A percentile compares a stretch with the other conserved stretches of the same genome.
Conservation (phyloP, 2,888 invertebrate genomes). For the Pyrgus malvae region DNA sequence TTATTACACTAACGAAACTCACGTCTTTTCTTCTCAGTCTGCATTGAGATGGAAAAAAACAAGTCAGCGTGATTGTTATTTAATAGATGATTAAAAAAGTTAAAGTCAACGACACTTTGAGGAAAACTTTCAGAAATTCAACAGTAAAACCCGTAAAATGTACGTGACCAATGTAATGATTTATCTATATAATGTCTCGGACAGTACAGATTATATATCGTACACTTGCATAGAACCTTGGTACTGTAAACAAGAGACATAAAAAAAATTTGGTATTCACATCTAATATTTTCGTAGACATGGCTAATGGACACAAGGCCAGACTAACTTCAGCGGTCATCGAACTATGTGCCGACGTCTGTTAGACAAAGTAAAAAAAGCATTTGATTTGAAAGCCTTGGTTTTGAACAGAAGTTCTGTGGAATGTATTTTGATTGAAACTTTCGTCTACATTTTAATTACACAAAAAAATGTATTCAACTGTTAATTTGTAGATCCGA, state of each 20-base stretch:
- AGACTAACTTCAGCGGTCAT: slow-evolving; percentile 63
- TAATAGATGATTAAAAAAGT: slow-evolving; percentile 35
- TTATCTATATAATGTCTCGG: slow-evolving; percentile 38
- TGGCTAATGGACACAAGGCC: slow-evolving; percentile 59
- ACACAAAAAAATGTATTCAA: neutral
- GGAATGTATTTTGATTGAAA: slow-evolving; percentile 18
- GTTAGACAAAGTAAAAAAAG: slow-evolving; percentile 46
- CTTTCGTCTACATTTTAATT: slow-evolving; percentile 21
- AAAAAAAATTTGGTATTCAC: slow-evolving; percentile 15
- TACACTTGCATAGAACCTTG: slow-evolving; percentile 32
- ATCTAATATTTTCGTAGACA: slow-evolving; percentile 30
- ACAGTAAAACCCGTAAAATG: slow-evolving; percentile 55
- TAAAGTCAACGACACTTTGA: slow-evolving; percentile 68
- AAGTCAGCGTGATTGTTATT: slow-evolving; percentile 30
- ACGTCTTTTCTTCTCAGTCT: slow-evolving; percentile 3
- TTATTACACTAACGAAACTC: slow-evolving; percentile 13
- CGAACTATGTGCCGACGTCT: slow-evolving; percentile 56
- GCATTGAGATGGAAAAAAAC: slow-evolving; percentile 15
- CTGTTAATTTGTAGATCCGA: too few relatives aligned
- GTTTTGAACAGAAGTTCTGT: slow-evolving; percentile 31
- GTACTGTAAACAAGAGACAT: slow-evolving; percentile 2
- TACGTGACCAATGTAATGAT: slow-evolving; percentile 56
- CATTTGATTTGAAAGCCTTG: slow-evolving; percentile 35
- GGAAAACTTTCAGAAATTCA: slow-evolving; percentile 56
- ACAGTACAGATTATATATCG: slow-evolving; percentile 43